Evolutionary conservation across 2,797 vertebrate species (phyloP).

Genomic region (Anomalospiza imberbis): DNA sequence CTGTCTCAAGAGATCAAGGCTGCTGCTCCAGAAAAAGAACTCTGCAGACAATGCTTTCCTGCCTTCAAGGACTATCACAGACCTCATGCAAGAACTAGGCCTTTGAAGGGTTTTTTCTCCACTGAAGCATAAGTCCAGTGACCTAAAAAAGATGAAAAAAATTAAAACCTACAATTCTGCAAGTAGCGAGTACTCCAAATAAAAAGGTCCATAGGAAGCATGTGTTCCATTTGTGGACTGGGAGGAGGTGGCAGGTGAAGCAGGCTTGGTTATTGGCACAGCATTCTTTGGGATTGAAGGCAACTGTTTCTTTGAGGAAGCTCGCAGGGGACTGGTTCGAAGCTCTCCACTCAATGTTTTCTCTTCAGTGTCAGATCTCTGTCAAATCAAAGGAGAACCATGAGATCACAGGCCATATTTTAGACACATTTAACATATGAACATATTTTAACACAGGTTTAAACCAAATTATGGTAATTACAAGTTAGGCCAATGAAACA

Average conservation of each 20-base stretch:
- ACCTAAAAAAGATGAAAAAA: not conserved
- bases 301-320: slow-evolving; percentile 88
- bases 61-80: not conserved
- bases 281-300: slow-evolving; percentile 90
- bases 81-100: not conserved
- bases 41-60: not conserved
- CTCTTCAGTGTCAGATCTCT: slow-evolving; percentile 91
- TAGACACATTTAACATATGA: not conserved
- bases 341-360: slow-evolving; percentile 82
- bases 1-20: not conserved
- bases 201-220: slow-evolving; percentile 96
- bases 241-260: slow-evolving; percentile 76
- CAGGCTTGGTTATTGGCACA: slow-evolving; percentile 88
- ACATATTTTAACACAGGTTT: not conserved
- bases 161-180: slow-evolving; percentile 91
- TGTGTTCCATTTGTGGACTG: slow-evolving; percentile 94
- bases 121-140: not conserved
- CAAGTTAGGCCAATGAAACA: not conserved
- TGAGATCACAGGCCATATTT: not conserved
- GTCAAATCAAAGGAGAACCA: not conserved
- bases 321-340: slow-evolving; percentile 86
- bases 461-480: not conserved
- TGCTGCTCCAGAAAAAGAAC: not conserved
- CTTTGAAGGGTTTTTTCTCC: rapidly evolving
- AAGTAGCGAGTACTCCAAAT: slow-evolving; percentile 96